Conservation (phyloP, 2,113 vertebrate genomes). For the Ptyas mucosa region DNA sequence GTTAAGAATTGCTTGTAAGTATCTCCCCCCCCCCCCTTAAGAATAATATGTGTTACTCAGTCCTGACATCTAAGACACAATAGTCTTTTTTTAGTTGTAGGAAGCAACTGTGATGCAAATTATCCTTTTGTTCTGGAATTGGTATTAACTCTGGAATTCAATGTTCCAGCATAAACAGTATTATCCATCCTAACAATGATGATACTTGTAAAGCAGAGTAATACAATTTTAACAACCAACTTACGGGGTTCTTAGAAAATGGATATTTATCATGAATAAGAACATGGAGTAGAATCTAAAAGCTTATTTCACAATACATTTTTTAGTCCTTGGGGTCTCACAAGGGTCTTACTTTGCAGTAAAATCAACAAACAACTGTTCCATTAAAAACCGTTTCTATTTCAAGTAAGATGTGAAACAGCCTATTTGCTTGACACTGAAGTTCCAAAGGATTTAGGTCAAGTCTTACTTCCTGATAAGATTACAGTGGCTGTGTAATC, state of each 20-base stretch:
- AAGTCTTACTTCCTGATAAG: slow-evolving; percentile 3
- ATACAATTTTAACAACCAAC: background rate
- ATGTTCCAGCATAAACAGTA: background rate
- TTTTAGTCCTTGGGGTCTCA: background rate
- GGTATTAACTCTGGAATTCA: background rate
- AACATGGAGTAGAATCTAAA: background rate
- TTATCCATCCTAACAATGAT: background rate
- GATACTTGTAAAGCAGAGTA: background rate
- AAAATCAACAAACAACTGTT: background rate
- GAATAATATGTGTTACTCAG: background rate
- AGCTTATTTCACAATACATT: background rate
- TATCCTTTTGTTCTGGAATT: background rate
- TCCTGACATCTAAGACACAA: background rate
- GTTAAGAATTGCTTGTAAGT: background rate
- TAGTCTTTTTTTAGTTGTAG: background rate
- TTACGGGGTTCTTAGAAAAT: background rate
- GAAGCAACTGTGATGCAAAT: background rate
- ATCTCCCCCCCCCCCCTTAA: background rate
- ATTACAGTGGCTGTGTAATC: background rate
- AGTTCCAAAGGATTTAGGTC: background rate
- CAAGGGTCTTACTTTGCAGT: background rate
- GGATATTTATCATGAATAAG: background rate
- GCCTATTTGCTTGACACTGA: background rate
- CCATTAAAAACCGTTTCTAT: background rate
- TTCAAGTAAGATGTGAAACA: background rate